phyloP scores from a whole-genome alignment of 2,797 vertebrate genomes.

The Notoglanidium macrostoma region DNA sequence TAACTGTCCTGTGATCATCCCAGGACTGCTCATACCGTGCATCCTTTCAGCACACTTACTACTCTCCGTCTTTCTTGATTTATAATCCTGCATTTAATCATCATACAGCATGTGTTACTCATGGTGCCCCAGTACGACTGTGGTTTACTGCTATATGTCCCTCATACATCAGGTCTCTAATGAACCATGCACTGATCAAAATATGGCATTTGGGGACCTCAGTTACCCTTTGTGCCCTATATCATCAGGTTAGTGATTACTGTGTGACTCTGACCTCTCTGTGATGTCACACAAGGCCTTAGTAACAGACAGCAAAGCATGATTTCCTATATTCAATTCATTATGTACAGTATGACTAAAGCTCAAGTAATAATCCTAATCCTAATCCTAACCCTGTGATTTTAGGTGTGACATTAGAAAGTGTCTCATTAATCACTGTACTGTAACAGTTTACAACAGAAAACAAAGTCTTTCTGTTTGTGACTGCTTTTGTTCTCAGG shows the following conservation, averaged over 20 bases:
- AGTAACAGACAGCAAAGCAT: background rate
- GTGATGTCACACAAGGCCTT: background rate
- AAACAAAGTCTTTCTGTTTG: background rate
- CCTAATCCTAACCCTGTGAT: background rate
- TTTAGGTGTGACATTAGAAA: background rate
- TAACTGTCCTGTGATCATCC: background rate
- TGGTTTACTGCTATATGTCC: background rate
- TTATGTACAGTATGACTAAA: background rate
- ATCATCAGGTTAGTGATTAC: background rate
- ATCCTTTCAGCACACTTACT: background rate
- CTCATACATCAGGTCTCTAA: background rate
- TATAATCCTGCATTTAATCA: background rate
- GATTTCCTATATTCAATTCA: background rate
- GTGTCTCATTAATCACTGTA: background rate
- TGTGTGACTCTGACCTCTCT: background rate
- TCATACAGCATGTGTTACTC: background rate
- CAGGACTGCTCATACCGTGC: background rate
- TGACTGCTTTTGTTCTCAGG: background rate
- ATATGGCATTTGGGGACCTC: background rate
- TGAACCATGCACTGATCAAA: conserved; percentile 13
- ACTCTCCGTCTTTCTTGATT: background rate
- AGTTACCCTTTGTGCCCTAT: background rate
- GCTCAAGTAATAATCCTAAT: background rate
- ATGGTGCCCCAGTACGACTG: background rate
- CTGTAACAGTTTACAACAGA: background rate